phyloP scores from a whole-genome alignment of 2,113 vertebrate species.

The Emberiza fucata region DNA sequence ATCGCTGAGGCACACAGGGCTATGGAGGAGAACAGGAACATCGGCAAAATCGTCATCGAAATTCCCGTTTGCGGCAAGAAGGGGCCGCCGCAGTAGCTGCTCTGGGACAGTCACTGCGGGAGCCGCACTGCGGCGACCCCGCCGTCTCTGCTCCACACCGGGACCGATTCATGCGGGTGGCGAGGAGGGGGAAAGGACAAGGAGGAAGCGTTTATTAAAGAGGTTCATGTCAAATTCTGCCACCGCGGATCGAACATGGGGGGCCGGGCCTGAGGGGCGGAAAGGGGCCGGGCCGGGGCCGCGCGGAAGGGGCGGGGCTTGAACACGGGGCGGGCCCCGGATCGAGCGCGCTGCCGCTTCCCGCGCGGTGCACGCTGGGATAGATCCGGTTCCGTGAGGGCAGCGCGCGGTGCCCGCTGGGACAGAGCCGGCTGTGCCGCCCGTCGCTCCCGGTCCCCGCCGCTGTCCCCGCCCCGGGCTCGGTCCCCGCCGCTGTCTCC shows the following conservation, averaged over 20 bases:
- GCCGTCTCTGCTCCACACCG: background rate
- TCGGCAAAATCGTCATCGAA: constrained; percentile 81
- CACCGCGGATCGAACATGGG: fast-evolving
- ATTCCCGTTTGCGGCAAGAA: constrained; percentile 15
- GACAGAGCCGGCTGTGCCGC: fast-evolving
- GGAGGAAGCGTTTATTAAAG: background rate
- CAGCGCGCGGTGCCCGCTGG: background rate
- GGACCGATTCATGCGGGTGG: background rate
- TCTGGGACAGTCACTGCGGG: fast-evolving
- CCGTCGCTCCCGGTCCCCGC: background rate
- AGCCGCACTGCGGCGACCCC: background rate
- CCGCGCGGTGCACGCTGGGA: background rate
- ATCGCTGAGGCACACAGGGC: constrained; percentile 74
- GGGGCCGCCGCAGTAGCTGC: too few relatives aligned
- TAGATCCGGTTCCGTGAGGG: background rate
- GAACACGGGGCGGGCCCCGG: background rate
- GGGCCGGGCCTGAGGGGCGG: background rate
- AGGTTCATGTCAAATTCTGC: fast-evolving
- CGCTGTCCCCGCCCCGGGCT: background rate
- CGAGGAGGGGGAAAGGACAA: background rate
- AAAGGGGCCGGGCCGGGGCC: too few relatives aligned
- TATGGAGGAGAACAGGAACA: constrained; percentile 82
- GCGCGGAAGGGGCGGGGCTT: fast-evolving
- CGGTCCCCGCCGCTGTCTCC: background rate
- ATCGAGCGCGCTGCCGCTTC: fast-evolving